Evolutionary conservation across 2,888 invertebrate species (phyloP).

Genomic region (Campoplex capitator): DNA sequence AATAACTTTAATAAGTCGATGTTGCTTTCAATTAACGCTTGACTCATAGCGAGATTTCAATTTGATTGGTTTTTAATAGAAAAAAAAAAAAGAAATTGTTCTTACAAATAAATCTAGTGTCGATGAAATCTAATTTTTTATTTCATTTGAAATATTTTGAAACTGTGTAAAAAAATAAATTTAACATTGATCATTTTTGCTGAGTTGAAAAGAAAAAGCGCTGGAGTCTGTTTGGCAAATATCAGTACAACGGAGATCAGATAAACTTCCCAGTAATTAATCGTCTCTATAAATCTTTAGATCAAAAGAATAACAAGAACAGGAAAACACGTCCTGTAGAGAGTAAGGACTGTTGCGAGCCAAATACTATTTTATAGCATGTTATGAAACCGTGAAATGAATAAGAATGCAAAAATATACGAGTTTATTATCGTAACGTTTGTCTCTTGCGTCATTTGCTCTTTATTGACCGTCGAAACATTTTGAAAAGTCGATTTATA

Average conservation of each 20-base stretch:
- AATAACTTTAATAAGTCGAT: too few species aligned
- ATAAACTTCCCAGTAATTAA: not conserved
- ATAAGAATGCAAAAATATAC: conserved; percentile 49
- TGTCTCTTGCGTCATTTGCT: conserved; percentile 43
- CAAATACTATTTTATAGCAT: conserved; percentile 69
- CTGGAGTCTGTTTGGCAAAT: not conserved
- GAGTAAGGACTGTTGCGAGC: conserved; percentile 48
- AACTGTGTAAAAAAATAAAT: not conserved
- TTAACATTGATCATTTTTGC: not conserved
- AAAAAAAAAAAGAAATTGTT: not conserved
- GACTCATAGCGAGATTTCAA: not conserved
- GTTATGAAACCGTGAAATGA: conserved; percentile 49
- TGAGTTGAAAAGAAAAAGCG: not conserved
- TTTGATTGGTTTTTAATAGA: not conserved
- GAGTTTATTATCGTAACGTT: conserved; percentile 49
- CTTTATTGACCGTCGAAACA: not conserved
- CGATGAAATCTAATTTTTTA: not conserved
- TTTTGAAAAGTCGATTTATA: not conserved
- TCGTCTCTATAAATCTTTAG: not conserved
- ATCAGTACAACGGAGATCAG: not conserved
- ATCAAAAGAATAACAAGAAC: conserved; percentile 1
- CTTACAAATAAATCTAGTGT: not conserved
- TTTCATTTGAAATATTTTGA: not conserved
- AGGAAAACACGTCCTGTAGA: conserved; percentile 19
- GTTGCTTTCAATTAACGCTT: not conserved